A percentile compares a stretch with the other conserved stretches of the same genome.
Evolutionary conservation across 2,888 invertebrate genomes (phyloP).

Genomic region (Hydriomena furcata): DNA sequence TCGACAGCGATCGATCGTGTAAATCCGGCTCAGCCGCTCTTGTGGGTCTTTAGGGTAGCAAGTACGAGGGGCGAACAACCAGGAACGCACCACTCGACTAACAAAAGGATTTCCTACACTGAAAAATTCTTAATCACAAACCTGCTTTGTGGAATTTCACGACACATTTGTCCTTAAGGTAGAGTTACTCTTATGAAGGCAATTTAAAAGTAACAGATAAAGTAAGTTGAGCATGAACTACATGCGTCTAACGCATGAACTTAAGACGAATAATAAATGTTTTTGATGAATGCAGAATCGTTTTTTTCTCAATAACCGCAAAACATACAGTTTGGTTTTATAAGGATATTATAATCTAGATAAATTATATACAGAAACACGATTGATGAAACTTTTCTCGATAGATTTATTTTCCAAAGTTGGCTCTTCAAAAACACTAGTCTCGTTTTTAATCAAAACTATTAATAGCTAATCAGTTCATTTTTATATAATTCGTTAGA

Average conservation of each 20-base stretch:
- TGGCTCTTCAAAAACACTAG: no score
- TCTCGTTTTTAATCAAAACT: no score
- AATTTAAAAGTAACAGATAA: conserved; percentile 22
- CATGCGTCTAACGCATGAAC: conserved; percentile 23
- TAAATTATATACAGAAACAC: no score
- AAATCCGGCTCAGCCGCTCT: conserved; percentile 67
- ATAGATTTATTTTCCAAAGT: no score
- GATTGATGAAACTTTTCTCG: no score
- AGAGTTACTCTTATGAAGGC: conserved; percentile 33
- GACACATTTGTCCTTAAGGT: conserved; percentile 36
- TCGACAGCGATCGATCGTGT: conserved; percentile 62
- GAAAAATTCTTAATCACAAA: conserved; percentile 58
- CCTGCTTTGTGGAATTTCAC: conserved; percentile 42
- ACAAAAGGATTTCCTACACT: conserved; percentile 63
- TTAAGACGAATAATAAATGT: no score
- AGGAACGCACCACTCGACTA: conserved; percentile 54
- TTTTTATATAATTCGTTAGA: no score
- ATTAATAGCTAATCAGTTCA: no score
- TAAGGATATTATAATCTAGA: no score
- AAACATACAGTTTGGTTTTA: no score
- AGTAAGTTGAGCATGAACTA: conserved; percentile 8
- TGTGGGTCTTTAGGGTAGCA: conserved; percentile 51
- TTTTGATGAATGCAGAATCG: no score
- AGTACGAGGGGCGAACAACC: conserved; percentile 53
- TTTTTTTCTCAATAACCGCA: no score